A percentile compares a stretch with the other conserved stretches of the same genome.
Evolutionary conservation across 1,140 invertebrate species (phyloP).

Genomic region (Zaprionus ghesquierei): DNA sequence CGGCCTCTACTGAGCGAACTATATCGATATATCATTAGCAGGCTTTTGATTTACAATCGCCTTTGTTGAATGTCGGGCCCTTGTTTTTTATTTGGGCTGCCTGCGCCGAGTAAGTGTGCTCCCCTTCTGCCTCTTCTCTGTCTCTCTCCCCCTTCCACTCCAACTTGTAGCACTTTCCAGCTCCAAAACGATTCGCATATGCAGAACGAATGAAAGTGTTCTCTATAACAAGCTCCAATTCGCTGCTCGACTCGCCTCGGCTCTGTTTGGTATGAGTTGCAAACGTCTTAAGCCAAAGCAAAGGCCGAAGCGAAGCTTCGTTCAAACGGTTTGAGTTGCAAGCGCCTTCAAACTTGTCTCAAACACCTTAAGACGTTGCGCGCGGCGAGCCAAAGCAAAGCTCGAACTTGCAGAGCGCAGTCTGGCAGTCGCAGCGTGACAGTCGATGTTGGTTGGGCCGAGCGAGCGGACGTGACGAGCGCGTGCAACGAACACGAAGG

Average conservation of each 20-base stretch:
- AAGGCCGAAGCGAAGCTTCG: too few species aligned
- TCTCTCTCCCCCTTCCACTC: conserved; percentile 1
- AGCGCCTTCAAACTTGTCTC: conserved; percentile 59
- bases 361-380: conserved; percentile 45
- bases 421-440: conserved; percentile 15
- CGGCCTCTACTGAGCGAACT: conserved; percentile 25
- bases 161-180: conserved; percentile 64
- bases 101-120: conserved; percentile 20
- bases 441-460: conserved; percentile 65
- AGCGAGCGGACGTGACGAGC: conserved; percentile 63
- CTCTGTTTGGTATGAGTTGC: background rate
- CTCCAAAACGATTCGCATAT: conserved; percentile 40
- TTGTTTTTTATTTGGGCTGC: conserved; percentile 59
- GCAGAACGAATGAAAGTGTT: conserved; percentile 78
- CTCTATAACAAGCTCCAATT: conserved; percentile 44
- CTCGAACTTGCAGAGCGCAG: conserved; percentile 59
- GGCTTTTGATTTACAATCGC: conserved; percentile 74
- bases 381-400: conserved; percentile 51
- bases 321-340: conserved; percentile 54
- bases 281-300: background rate
- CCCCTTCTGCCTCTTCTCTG: background rate
- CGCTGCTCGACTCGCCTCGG: conserved; percentile 8
- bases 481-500: conserved; percentile 37
- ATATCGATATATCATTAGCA: conserved; percentile 78
- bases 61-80: conserved; percentile 53